Evolutionary conservation across 2,113 vertebrate species (phyloP).

Genomic region (Vicugna pacos): DNA sequence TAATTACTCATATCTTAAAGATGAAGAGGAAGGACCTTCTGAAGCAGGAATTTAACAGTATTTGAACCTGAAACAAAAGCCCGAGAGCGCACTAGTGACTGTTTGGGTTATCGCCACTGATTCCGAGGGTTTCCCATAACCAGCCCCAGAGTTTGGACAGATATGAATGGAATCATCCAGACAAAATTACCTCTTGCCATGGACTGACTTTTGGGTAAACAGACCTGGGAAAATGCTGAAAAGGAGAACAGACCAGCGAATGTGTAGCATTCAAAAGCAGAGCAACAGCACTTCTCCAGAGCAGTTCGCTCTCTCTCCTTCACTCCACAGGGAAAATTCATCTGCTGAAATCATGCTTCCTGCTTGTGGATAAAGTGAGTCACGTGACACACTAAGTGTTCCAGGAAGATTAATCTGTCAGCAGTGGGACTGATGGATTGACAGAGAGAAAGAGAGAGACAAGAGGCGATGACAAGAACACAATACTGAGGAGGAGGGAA

Average conservation of each 20-base stretch:
- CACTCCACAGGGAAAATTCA: not conserved
- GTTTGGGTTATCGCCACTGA: not conserved
- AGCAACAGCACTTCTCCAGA: too few relatives aligned
- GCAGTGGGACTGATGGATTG: conserved; percentile 69
- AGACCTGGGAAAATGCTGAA: not conserved
- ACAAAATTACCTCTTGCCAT: not conserved
- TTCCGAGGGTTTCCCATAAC: not conserved
- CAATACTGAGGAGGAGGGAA: conserved; percentile 55
- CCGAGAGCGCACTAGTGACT: not conserved
- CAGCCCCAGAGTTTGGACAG: not conserved
- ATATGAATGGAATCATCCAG: not conserved
- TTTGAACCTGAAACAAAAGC: not conserved
- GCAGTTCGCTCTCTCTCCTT: not conserved
- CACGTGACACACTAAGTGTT: conserved; percentile 51
- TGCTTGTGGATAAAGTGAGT: conserved; percentile 49
- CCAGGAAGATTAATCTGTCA: conserved; percentile 67
- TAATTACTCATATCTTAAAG: conserved; percentile 44
- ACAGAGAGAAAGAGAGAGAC: conserved; percentile 50
- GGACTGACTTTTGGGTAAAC: conserved; percentile 7
- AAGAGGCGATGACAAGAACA: conserved; percentile 42
- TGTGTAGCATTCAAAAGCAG: not conserved
- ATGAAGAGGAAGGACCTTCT: not conserved
- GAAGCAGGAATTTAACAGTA: conserved; percentile 16
- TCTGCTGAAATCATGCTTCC: conserved; percentile 27
- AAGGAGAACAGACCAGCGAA: not conserved